A percentile compares a stretch with the other conserved stretches of the same genome.
Evolutionary conservation across 2,797 vertebrate genomes (phyloP).

Genomic region (Rhynchotus rufescens): DNA sequence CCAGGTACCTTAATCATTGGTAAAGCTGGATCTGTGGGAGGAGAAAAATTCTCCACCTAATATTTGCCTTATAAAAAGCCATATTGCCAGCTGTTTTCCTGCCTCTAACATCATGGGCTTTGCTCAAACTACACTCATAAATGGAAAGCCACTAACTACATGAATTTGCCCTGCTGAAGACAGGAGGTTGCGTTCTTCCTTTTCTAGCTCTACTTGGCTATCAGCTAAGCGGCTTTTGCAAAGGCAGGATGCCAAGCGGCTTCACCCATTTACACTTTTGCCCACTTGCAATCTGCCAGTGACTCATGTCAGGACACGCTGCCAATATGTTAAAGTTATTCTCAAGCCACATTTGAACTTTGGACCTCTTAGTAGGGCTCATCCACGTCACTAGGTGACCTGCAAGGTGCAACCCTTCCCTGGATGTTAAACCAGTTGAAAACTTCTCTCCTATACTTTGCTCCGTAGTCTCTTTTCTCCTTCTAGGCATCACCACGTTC

Average conservation of each 20-base stretch:
- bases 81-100: background rate
- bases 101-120: background rate
- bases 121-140: background rate
- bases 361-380: background rate
- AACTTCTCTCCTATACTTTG: background rate
- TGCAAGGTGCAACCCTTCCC: background rate
- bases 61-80: background rate
- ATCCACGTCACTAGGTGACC: background rate
- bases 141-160: background rate
- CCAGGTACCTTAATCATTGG: background rate
- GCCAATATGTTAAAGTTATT: conserved; percentile 7
- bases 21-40: background rate
- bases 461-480: background rate
- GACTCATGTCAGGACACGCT: background rate
- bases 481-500: background rate
- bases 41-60: background rate
- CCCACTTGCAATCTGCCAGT: background rate
- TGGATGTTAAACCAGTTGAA: background rate
- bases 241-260: background rate
- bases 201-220: background rate
- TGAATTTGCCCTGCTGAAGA: background rate
- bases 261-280: background rate
- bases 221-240: background rate
- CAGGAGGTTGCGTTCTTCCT: background rate
- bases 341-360: conserved; percentile 20